phyloP scores from a whole-genome alignment of 2,888 invertebrate species.

The Tryphoninae sp. region DNA sequence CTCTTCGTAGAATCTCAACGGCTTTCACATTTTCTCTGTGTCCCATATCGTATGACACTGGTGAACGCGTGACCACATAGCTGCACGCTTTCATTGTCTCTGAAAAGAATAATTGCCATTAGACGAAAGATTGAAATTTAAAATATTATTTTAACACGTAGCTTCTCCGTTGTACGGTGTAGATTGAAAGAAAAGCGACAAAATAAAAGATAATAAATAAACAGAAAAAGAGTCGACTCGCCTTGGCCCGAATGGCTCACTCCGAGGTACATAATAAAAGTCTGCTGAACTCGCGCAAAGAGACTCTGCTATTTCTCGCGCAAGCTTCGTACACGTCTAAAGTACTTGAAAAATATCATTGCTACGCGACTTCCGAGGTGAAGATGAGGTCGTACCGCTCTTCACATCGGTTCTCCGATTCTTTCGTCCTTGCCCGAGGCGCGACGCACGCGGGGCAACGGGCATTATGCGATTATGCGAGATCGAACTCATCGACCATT shows the following conservation, averaged over 20 bases:
- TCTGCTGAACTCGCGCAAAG: constrained; percentile 16
- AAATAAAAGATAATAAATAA: background rate
- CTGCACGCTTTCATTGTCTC: background rate
- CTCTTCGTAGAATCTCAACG: constrained; percentile 59
- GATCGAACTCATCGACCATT: constrained; percentile 42
- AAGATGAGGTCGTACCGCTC: constrained; percentile 50
- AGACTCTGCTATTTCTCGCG: background rate
- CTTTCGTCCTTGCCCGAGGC: constrained; percentile 39
- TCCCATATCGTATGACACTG: constrained; percentile 55
- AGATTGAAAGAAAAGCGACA: background rate
- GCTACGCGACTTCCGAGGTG: constrained; percentile 53
- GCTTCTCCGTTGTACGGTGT: background rate
- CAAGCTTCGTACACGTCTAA: background rate
- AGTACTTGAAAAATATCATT: constrained; percentile 10
- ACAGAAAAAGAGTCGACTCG: constrained; percentile 16
- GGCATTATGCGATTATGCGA: background rate
- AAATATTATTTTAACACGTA: background rate
- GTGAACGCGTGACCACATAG: background rate
- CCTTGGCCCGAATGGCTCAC: constrained; percentile 47
- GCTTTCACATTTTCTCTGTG: constrained; percentile 80
- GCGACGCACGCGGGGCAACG: background rate
- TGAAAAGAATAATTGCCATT: background rate
- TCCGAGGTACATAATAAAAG: constrained; percentile 23
- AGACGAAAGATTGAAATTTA: background rate
- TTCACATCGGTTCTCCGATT: constrained; percentile 51